Evolutionary conservation across 2,888 invertebrate species (phyloP).

Genomic region (Nomada fucata): DNA sequence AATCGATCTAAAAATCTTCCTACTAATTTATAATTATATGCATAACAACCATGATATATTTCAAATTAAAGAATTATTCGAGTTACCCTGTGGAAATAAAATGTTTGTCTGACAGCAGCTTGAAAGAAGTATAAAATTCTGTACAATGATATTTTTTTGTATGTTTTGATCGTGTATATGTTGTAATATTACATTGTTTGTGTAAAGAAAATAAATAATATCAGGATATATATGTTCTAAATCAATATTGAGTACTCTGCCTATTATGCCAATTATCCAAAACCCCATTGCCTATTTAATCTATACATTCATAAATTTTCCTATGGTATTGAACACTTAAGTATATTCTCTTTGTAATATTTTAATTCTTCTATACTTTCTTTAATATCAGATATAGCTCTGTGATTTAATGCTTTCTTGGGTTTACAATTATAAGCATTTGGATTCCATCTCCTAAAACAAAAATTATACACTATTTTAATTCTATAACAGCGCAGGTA

Average conservation of each 20-base stretch:
- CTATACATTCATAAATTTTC: background rate
- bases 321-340: conserved; percentile 23
- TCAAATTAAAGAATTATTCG: no score
- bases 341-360: conserved; percentile 87
- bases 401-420: conserved; percentile 84
- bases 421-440: conserved; percentile 86
- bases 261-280: background rate
- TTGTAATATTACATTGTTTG: background rate
- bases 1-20: no score
- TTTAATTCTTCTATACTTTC: conserved; percentile 94
- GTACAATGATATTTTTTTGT: background rate
- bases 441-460: conserved; percentile 89
- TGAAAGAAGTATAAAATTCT: background rate
- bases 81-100: no score
- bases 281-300: background rate
- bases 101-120: no score
- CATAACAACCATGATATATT: background rate
- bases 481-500: background rate
- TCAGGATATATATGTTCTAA: no score
- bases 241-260: no score
- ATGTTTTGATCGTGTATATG: background rate
- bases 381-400: conserved; percentile 92
- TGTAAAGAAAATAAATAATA: background rate
- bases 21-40: background rate
- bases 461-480: conserved; percentile 1